phyloP scores from a whole-genome alignment of 37 sponge, comb jelly and placozoan genomes.

The Sycon ciliatum region DNA sequence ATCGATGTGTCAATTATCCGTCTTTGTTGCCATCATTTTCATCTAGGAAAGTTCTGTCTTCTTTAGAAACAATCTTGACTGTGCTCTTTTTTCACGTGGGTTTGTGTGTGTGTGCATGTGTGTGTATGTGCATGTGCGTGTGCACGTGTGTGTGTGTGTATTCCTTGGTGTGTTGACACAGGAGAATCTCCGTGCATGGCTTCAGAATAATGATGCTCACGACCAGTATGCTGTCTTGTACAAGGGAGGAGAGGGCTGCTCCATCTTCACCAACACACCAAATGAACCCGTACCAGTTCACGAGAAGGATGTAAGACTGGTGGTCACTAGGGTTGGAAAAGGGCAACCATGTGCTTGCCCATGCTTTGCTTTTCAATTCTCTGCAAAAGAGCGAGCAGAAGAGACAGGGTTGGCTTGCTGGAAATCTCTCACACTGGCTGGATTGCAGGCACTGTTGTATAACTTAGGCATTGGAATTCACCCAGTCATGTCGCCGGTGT shows the following conservation, averaged over 20 bases:
- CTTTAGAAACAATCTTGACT: too few relatives aligned
- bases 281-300: conserved; percentile 46
- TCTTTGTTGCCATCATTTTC: too few relatives aligned
- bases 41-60: too few relatives aligned
- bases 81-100: background rate
- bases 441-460: background rate
- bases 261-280: conserved; percentile 50
- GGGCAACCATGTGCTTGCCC: background rate
- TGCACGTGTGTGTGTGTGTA: conserved; percentile 1
- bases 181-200: conserved; percentile 88
- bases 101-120: background rate
- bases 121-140: background rate
- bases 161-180: conserved; percentile 26
- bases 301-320: conserved; percentile 51
- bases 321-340: background rate
- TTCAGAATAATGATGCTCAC: conserved; percentile 62
- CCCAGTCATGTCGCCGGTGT: too few relatives aligned
- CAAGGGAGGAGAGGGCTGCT: conserved; percentile 40
- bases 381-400: background rate
- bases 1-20: too few relatives aligned
- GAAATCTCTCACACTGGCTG: background rate
- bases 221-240: conserved; percentile 89
- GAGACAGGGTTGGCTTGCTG: background rate
- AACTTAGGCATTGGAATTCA: too few relatives aligned
- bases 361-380: background rate